A percentile compares a stretch with the other conserved stretches of the same genome.
Evolutionary conservation across 2,113 vertebrate genomes (phyloP).

Genomic region (Pterocles orientalis): DNA sequence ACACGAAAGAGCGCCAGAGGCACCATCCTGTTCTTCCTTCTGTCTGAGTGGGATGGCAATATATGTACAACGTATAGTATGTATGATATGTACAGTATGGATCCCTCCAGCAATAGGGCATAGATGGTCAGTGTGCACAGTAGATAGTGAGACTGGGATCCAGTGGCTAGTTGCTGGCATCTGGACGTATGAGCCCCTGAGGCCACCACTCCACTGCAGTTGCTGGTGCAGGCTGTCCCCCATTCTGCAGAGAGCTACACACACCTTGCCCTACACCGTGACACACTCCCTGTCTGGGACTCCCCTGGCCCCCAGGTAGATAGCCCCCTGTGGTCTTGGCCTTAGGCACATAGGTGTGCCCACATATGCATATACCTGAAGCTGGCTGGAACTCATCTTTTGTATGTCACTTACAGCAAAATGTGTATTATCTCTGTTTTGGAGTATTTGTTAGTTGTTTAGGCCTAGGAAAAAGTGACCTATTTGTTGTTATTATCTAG

Average conservation of each 20-base stretch:
- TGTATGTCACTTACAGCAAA: background rate
- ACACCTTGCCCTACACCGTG: too few relatives aligned
- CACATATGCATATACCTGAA: fast-evolving
- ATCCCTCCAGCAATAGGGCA: background rate
- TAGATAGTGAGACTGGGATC: background rate
- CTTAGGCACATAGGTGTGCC: background rate
- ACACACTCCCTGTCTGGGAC: background rate
- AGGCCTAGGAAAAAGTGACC: background rate
- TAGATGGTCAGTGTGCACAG: background rate
- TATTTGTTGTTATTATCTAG: background rate
- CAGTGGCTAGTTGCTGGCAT: background rate
- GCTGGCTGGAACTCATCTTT: background rate
- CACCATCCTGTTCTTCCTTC: background rate
- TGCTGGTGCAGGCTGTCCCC: background rate
- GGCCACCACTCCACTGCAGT: fast-evolving
- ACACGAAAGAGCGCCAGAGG: background rate
- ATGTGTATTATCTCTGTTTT: background rate
- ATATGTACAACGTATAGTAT: background rate
- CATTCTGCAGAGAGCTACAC: fast-evolving
- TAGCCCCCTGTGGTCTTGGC: fast-evolving
- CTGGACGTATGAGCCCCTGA: fast-evolving
- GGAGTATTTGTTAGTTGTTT: background rate
- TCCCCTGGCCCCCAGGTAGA: background rate
- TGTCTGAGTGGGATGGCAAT: background rate
- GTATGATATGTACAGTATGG: background rate